Percentiles rank a stretch among this genome's conserved stretches.
phyloP scores from a whole-genome alignment of 2,797 vertebrate genomes.

The Characodon lateralis region DNA sequence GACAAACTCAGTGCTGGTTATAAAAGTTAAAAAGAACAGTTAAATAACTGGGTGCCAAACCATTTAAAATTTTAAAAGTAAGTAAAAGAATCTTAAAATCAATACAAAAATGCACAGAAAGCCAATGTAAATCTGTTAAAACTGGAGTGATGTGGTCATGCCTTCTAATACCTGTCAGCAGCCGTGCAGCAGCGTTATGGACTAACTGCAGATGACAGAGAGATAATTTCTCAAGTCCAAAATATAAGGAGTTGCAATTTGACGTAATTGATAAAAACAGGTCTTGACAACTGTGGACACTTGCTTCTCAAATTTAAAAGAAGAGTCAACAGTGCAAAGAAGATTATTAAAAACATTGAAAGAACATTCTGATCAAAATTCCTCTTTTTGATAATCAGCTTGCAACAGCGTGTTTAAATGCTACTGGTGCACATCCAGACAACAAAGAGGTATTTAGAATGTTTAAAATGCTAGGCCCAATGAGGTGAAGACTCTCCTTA shows the following conservation, averaged over 20 bases:
- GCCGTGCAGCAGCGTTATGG: background rate
- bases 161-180: background rate
- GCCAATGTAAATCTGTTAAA: background rate
- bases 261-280: too few relatives aligned
- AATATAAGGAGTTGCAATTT: background rate
- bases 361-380: background rate
- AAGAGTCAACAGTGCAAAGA: too few relatives aligned
- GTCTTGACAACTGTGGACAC: too few relatives aligned
- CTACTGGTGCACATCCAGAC: background rate
- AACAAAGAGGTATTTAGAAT: constrained; percentile 2
- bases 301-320: background rate
- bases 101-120: too few relatives aligned
- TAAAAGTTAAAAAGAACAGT: too few relatives aligned
- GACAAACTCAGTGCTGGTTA: background rate
- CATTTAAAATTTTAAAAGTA: too few relatives aligned
- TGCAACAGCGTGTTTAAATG: background rate
- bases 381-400: background rate
- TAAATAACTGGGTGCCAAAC: too few relatives aligned
- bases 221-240: background rate
- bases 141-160: background rate
- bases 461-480: background rate
- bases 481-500: background rate
- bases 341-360: background rate
- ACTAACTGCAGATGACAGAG: background rate
- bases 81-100: too few relatives aligned